Base-by-base conservation (phyloP, 2,888 invertebrate genomes). In the Pristionchus japonicus region DNA sequence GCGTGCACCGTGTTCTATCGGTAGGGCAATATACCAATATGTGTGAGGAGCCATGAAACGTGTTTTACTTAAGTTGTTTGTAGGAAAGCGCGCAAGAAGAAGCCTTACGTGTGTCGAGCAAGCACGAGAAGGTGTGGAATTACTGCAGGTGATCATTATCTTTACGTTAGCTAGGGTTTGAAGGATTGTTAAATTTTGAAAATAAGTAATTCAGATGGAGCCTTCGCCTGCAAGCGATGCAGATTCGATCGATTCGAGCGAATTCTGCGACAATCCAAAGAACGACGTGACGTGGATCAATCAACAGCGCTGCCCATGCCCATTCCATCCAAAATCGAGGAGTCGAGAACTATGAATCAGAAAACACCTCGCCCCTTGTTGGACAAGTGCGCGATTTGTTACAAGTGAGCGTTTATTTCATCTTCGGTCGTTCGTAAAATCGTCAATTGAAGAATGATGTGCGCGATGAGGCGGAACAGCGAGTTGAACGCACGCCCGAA, bases 1-100 rank as follows among this genome's bases (percentile, higher is more conserved):
- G 85, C 85, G 9, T 85, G 85, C 49, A 64, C 85, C 6, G 64
- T 85, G 20, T 85, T 85, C 85, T 85, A 82, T 82, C 82, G 82
- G 40, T 40, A 6, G 7, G 27, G 23, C 20, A 23, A 20, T 23
- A 7, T 49, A 3, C 49, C 49, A 13, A 3, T 20, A 49, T 49
- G n/a, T n/a, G n/a, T n/a, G n/a, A n/a, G n/a, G n/a, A n/a, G n/a
- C n/a, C n/a, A n/a, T n/a, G n/a, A n/a, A n/a, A n/a, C n/a, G n/a
- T n/a, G n/a, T n/a, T n/a, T n/a, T n/a, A n/a, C n/a, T n/a, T n/a
- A n/a, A n/a, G n/a, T n/a, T n/a, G n/a, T n/a, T 64, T 64, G 4
- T 31, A 74, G 70, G 9, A 74, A 74, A 74, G 70, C 70, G 37
- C 43, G 37, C 23, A 84, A 84, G 3, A 34, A 57, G 57, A 84